Base-by-base conservation (phyloP, 2,888 invertebrate genomes). In the Iphiclides podalirius region DNA sequence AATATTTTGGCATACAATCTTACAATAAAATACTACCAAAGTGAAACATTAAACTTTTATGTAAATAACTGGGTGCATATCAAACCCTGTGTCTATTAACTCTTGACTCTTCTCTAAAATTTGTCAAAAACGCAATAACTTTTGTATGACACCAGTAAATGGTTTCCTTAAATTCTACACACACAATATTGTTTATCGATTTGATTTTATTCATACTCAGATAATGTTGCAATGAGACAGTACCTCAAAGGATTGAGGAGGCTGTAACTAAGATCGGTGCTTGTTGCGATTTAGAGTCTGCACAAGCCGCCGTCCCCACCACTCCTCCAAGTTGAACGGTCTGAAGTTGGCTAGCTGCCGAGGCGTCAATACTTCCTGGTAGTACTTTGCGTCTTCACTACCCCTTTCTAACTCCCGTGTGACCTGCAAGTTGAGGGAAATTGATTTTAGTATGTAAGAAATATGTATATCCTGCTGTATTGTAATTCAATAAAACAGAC, bases 261-360 rank as follows among this genome's bases (percentile, higher is more conserved):
- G n/a, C n/a, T n/a, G 47, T 57, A 74, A 75, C 81, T 86, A 88
- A 67, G 85, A 80, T 47, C 86, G 77, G 59, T 87, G 86, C 55
- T 90, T 91, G 66, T 83, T 85, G 52, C 90, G 87, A 67, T 89
- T 91, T 63, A 93, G 90, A 75, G 90, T 93, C 77, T 94, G 93
- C 47, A 94, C 90, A 54, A 93, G 79, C 49, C 93, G 91, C 52
- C 93, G 90, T 12, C 92, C 94, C 93, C 94, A 94, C 88, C 92
- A 94, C 64, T 93, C 93, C 64, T 94, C 94, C 53, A 95, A 82
- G 77, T 95, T 92, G 75, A 95, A 95, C 7, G 95, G 94, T 73
- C 93, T 91, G 74, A 95, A 95, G 81, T 94, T 93, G 68, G 90
- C 91, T 14, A 91, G 75, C 59, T 90, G 87, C 2, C 90, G 81